Percentiles rank a stretch among this genome's conserved stretches.
phyloP scores from a whole-genome alignment of 2,797 vertebrate genomes.

The Hipposideros larvatus region DNA sequence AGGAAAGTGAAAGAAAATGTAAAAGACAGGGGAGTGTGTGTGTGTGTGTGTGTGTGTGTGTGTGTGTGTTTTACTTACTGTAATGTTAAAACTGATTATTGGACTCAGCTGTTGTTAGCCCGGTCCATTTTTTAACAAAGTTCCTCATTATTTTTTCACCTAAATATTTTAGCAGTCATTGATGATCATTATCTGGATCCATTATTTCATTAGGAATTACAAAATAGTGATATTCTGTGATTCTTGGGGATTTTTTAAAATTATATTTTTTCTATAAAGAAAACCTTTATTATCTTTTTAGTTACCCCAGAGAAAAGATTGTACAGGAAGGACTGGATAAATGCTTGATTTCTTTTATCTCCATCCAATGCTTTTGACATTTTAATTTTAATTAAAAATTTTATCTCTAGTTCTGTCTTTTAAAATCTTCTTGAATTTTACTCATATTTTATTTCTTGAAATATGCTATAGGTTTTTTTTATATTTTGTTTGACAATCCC shows the following conservation, averaged over 20 bases:
- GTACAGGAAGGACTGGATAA: not conserved
- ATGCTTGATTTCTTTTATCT: not conserved
- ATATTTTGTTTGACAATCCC: not conserved
- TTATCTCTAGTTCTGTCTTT: slow-evolving; percentile 1
- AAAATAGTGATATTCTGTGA: not conserved
- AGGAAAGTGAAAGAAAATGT: not conserved
- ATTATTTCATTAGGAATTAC: not conserved
- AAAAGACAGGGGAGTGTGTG: not conserved
- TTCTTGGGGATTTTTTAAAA: not conserved
- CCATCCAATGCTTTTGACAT: not conserved
- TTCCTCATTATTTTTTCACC: not conserved
- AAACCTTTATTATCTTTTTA: not conserved
- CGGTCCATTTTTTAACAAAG: slow-evolving; percentile 22
- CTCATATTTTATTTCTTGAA: not conserved
- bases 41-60: too few species aligned
- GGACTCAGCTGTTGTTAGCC: not conserved
- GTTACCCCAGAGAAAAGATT: not conserved
- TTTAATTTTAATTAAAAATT: not conserved
- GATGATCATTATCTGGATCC: not conserved
- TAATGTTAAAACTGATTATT: not conserved
- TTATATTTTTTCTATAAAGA: not conserved
- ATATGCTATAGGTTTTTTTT: not conserved
- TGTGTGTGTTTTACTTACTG: not conserved
- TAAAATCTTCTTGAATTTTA: not conserved
- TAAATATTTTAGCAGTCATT: not conserved